phyloP scores from a whole-genome alignment of 1,140 invertebrate species.

The Uloborus diversus region DNA sequence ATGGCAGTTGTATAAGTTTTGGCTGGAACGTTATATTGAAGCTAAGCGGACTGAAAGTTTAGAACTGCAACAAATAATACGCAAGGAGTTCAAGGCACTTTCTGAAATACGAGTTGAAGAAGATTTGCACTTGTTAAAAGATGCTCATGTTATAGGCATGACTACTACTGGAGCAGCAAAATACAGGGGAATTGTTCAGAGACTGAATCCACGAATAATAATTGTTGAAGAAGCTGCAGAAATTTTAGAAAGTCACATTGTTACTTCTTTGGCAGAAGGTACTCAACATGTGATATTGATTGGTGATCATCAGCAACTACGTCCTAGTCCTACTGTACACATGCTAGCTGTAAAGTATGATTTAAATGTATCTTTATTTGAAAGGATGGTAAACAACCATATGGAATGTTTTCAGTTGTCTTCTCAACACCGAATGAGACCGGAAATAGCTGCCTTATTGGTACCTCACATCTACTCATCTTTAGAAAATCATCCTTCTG shows the following conservation, averaged over 20 bases:
- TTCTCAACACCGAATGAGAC: slow-evolving; percentile 57
- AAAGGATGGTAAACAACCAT: slow-evolving; percentile 56
- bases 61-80: background rate
- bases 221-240: slow-evolving; percentile 89
- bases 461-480: slow-evolving; percentile 54
- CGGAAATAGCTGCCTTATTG: slow-evolving; percentile 40
- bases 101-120: background rate
- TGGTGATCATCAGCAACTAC: slow-evolving; percentile 71
- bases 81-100: background rate
- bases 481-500: slow-evolving; percentile 19
- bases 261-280: slow-evolving; percentile 74
- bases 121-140: slow-evolving; percentile 2
- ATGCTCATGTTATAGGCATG: slow-evolving; percentile 73
- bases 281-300: slow-evolving; percentile 86
- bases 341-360: slow-evolving; percentile 63
- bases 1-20: slow-evolving; percentile 31
- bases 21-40: slow-evolving; percentile 6
- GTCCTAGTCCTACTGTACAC: slow-evolving; percentile 66
- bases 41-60: background rate
- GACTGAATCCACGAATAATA: slow-evolving; percentile 72
- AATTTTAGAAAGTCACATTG: slow-evolving; percentile 80
- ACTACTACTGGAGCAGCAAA: slow-evolving; percentile 81
- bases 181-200: slow-evolving; percentile 70
- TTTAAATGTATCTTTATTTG: slow-evolving; percentile 64
- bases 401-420: slow-evolving; percentile 36